These are phyloP conservation scores for Sphaeridia pumilis DNA, from an alignment of 2,888 invertebrate species.

Conservation along the genomic window DNA sequence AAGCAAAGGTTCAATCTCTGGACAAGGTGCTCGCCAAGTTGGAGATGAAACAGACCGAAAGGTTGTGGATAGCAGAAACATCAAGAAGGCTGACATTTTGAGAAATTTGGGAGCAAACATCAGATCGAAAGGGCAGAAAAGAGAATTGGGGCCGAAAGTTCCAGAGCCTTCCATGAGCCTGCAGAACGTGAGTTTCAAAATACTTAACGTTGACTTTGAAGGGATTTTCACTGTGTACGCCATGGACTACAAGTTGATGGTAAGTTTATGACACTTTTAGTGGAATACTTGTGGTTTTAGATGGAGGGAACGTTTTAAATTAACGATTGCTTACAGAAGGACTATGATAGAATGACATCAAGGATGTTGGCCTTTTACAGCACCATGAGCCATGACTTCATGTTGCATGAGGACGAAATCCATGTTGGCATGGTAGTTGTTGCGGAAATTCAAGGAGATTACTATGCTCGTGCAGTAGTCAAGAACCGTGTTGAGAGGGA, in stretches of 20 bases:
- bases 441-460: not conserved
- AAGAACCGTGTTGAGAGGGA: not conserved
- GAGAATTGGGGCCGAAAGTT: too few species aligned
- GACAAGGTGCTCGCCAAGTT: too few species aligned
- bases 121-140: too few species aligned
- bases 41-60: too few species aligned
- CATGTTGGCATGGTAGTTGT: not conserved
- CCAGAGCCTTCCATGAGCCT: not conserved
- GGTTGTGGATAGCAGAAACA: too few species aligned
- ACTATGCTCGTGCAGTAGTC: not conserved
- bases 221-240: not conserved
- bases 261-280: not conserved
- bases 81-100: too few species aligned
- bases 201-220: not conserved
- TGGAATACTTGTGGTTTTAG: too few species aligned
- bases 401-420: not conserved
- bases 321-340: not conserved
- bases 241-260: not conserved
- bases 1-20: too few species aligned
- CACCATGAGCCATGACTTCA: not conserved
- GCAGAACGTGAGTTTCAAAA: not conserved
- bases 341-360: not conserved
- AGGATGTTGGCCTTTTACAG: not conserved
- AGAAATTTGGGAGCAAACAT: too few species aligned
- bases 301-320: not conserved